Base-by-base conservation (phyloP, 1,140 invertebrate species). In the Drosophila sp. region DNA sequence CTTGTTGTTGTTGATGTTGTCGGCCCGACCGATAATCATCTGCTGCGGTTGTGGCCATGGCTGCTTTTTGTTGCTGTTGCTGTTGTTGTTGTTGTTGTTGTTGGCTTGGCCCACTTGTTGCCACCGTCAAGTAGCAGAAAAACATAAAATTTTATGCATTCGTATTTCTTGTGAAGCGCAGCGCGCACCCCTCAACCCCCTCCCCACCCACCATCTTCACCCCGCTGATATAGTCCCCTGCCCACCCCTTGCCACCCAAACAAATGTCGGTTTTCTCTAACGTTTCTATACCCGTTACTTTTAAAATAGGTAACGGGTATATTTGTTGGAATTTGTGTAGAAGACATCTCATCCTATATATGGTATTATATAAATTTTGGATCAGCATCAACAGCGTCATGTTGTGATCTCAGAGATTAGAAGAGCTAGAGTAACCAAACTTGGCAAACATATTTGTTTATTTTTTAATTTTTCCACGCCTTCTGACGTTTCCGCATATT, bases 101-200 rank as follows among this genome's bases (percentile, higher is more conserved):
- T 69, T 78, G 82, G 81, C 70, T 83, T 80, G 82, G 83, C 83
- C 83, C 83, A 89, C 83, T 89, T 89, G 83, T 89, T 89, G 83
- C 79, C 81, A 86, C 78, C 83, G 69, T 72, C 83, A 89, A 89
- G 84, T 89, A 89, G 83, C 83, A 89, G 65, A 89, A 89, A 89
- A 89, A 83, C 83, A 89, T 89, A 83, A 89, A 89, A 89, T 89
- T 89, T 89, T 89, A 89, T 89, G 83, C 83, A 87, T 87, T 87
- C 83, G 82, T 87, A 87, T 87, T 82, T 87, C 83, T 87, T 87
- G 78, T 76, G 75, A 82, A 89, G 83, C 83, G 72, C 72, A 71
- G 54, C 76, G 76, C 64, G 45, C 67, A 54, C 77, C 75, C 58
- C 61, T 21, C n/a, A n/a, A n/a, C 25, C 38, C 45, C 56, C 36